Conservation (phyloP, 2,113 vertebrate species). For the Clarias macrocephalus region DNA sequence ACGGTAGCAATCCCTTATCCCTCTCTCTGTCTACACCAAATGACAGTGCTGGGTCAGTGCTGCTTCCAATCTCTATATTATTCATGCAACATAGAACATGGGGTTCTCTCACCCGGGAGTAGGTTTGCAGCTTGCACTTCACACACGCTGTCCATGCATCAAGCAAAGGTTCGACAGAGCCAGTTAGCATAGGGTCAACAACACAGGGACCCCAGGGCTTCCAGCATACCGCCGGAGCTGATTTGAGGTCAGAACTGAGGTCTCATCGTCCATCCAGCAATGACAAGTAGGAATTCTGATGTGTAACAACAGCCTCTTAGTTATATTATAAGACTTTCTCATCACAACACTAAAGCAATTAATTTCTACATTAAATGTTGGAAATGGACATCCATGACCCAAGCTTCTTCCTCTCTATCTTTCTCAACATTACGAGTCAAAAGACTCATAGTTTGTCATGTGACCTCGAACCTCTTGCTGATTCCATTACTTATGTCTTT, state of each 20-base stretch:
- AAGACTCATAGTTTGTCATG: neutral
- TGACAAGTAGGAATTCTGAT: conserved; percentile 2
- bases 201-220: conserved; percentile 34
- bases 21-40: conserved; percentile 16
- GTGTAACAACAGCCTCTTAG: conserved; percentile 13
- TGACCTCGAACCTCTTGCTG: neutral
- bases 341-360: neutral
- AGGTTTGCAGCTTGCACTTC: conserved; percentile 29
- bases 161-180: conserved; percentile 30
- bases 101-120: conserved; percentile 45
- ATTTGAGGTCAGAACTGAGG: conserved; percentile 38
- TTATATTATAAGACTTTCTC: conserved; percentile 45
- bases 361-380: neutral
- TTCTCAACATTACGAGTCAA: neutral
- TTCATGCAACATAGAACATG: conserved; percentile 57
- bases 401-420: neutral
- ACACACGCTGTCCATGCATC: conserved; percentile 18
- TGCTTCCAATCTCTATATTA: conserved; percentile 52
- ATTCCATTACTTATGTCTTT: neutral
- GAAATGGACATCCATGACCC: neutral
- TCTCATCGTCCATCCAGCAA: neutral
- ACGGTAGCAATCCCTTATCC: neutral
- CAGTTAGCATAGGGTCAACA: conserved; percentile 30
- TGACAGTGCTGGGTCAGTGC: neutral
- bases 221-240: neutral